Conservation (phyloP, 2,113 vertebrate genomes). For the Stomatorhinus ivindoensis region DNA sequence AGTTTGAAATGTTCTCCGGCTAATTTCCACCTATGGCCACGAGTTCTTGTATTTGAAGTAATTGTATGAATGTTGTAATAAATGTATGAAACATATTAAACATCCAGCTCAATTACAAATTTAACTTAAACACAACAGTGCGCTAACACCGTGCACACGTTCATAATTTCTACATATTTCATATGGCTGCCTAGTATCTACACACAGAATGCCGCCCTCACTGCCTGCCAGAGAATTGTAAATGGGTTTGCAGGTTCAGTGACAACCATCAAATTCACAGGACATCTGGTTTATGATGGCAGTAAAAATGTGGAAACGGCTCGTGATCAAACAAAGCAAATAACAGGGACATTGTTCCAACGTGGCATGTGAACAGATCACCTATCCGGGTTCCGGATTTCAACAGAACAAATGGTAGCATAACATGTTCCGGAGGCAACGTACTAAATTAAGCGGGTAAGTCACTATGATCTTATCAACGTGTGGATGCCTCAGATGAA, state of each 20-base stretch:
- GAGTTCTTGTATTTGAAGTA: too few species aligned
- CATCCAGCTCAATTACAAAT: neutral
- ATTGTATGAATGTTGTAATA: too few species aligned
- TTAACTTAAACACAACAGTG: neutral
- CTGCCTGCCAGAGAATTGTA: neutral
- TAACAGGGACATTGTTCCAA: neutral
- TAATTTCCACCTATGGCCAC: too few species aligned
- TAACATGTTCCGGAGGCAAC: neutral
- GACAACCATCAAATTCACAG: neutral
- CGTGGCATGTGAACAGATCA: neutral
- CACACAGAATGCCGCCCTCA: neutral
- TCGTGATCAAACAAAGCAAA: neutral
- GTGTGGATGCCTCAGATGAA: neutral
- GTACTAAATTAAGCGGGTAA: neutral
- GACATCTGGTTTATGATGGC: neutral
- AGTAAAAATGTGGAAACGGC: neutral
- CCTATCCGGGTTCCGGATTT: neutral
- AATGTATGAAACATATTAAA: neutral
- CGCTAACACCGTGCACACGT: neutral
- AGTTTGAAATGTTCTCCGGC: too few species aligned
- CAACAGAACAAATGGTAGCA: neutral
- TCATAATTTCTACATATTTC: neutral
- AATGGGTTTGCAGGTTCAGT: neutral
- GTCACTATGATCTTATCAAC: neutral
- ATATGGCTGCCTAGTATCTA: neutral